Evolutionary conservation across 2,113 vertebrate genomes (phyloP), one percentile per base, ranked within the genome.

Genomic region (Eretmochelys imbricata): DNA sequence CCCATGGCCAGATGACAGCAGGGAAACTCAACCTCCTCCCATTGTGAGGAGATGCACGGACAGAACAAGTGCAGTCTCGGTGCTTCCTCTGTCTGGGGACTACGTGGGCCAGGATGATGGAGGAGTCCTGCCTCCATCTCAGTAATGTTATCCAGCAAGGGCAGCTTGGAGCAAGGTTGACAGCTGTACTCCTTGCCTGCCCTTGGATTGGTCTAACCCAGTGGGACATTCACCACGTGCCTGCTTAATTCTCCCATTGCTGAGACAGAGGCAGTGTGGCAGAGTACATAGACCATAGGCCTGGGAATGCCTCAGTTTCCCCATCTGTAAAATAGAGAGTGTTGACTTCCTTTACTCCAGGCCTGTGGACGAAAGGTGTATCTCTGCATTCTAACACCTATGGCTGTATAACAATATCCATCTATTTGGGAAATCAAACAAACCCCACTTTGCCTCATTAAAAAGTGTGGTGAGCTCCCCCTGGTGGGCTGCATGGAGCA

Each of bases 11-110:
- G 57, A 25, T 27, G 24, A 11, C 25, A 27, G 55, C 55, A 12
- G 25, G 14, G 29, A 62, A 69, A n/a, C 31, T 35, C 62, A 8
- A 9, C 62, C 35, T 55, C 55, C 29, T 10, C 42, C 42, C 3
- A 0, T 14, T 8, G 31, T 78, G 2, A 10, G 4, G 35, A n/a
- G 35, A 5, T 3, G 31, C 31, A 17, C 62, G 35, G 14, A n/a
- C 16, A 14, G 62, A 65, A n/a, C 62, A 9, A 69, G 16, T 2
- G 62, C 35, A 13, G 6, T 65, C 31, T 29, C 57, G 11, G 57
- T 13, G 57, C 57, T 59, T 59, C 27, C 57, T 65, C 12, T 14
- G 57, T 4, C 29, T 62, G 59, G 59, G 29, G 14, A 29, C 59
- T 35, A 12, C 13, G 6, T 65, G 27, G 59, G 59, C 59, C 59